These are phyloP conservation scores for Zaprionus lineosus DNA, from an alignment of 2,888 invertebrate species.

Conservation along the genomic window DNA sequence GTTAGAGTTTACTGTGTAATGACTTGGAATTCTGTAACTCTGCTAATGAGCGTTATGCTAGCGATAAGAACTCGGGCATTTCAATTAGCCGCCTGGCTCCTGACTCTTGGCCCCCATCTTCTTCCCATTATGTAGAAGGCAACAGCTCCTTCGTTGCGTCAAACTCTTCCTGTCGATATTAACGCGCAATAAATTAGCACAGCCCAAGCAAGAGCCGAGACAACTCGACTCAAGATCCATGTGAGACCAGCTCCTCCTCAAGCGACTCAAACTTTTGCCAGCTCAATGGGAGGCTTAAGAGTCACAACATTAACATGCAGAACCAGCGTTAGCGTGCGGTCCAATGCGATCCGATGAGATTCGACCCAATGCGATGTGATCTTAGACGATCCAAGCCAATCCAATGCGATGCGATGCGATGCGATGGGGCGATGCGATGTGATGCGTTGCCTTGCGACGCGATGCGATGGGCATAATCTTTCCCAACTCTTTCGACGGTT, in stretches of 20 bases:
- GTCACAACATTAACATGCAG: conserved; percentile 54
- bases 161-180: conserved; percentile 75
- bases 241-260: too few species aligned
- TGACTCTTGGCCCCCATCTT: too few species aligned
- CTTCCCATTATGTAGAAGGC: background rate
- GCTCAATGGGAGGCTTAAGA: too few species aligned
- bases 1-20: conserved; percentile 59
- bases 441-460: conserved; percentile 14
- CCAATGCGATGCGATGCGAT: conserved; percentile 31
- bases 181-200: conserved; percentile 81
- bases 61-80: conserved; percentile 71
- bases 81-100: conserved; percentile 53
- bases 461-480: conserved; percentile 72
- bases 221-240: too few species aligned
- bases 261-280: too few species aligned
- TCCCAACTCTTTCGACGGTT: conserved; percentile 79
- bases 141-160: background rate
- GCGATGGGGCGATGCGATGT: conserved; percentile 19
- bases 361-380: conserved; percentile 8
- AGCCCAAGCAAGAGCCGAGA: too few species aligned
- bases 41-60: conserved; percentile 75
- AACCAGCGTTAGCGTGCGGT: conserved; percentile 50
- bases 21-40: conserved; percentile 80
- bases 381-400: conserved; percentile 27
- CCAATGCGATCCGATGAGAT: conserved; percentile 17